Percentiles rank a stretch among this genome's conserved stretches.
These are phyloP conservation scores for Nasonovia ribisnigri DNA, from an alignment of 2,888 invertebrate genomes.

Conservation along the genomic window DNA sequence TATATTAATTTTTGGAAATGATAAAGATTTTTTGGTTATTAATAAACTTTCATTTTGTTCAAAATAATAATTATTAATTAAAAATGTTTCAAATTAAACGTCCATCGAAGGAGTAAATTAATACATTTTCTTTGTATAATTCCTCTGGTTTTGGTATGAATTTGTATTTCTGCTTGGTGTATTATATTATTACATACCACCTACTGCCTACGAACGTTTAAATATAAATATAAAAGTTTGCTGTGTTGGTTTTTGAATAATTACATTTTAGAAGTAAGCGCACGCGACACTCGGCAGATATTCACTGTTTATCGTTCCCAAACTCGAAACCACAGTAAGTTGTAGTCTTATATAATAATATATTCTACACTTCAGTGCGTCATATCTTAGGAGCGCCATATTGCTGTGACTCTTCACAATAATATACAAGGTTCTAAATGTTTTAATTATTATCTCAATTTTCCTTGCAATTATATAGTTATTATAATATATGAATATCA, in stretches of 20 bases:
- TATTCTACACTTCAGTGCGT: not conserved
- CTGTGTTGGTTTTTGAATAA: constrained; percentile 41
- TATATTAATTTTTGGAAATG: not conserved
- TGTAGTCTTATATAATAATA: not conserved
- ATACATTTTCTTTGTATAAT: constrained; percentile 1
- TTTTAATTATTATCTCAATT: not conserved
- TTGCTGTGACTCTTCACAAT: not conserved
- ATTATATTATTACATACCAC: constrained; percentile 7
- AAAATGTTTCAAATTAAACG: not conserved
- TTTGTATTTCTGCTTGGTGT: not conserved
- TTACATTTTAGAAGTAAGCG: constrained; percentile 1
- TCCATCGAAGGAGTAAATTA: not conserved
- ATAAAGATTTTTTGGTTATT: not conserved
- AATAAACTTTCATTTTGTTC: not conserved
- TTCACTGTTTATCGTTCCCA: constrained; percentile 8
- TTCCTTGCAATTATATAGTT: not conserved
- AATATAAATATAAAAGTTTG: constrained; percentile 29
- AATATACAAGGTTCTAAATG: not conserved
- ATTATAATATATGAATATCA: not conserved
- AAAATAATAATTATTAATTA: constrained; percentile 29
- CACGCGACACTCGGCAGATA: not conserved
- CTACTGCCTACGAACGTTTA: not conserved
- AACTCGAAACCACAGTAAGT: not conserved
- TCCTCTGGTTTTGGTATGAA: constrained; percentile 13
- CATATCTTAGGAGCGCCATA: not conserved